These are phyloP conservation scores for Cochlearius cochlearius DNA, from an alignment of 2,113 vertebrate genomes.

Conservation along the genomic window DNA sequence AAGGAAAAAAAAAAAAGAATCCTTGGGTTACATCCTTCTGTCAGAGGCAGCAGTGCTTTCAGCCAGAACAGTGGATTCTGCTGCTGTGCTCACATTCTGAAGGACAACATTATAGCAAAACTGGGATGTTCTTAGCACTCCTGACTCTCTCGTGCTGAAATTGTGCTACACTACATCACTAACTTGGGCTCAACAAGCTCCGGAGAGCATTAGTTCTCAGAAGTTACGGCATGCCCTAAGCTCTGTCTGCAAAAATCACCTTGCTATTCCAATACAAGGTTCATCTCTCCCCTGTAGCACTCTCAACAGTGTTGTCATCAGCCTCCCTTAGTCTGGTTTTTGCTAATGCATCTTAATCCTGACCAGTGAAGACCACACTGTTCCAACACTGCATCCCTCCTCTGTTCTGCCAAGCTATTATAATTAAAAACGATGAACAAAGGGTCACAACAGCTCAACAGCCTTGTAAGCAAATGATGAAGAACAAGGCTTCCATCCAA, in stretches of 20 bases:
- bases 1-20: neutral
- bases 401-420: constrained; percentile 37
- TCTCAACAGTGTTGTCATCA: neutral
- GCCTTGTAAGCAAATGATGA: constrained; percentile 30
- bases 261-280: neutral
- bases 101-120: neutral
- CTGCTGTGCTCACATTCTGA: neutral
- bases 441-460: constrained; percentile 38
- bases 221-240: neutral
- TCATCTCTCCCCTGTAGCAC: neutral
- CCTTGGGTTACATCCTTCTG: neutral
- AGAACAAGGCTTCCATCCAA: constrained; percentile 46
- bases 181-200: neutral
- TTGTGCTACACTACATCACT: neutral
- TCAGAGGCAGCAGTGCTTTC: neutral
- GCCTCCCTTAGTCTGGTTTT: neutral
- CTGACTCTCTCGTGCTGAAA: neutral
- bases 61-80: neutral
- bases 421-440: constrained; percentile 18
- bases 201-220: neutral
- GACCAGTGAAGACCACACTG: neutral
- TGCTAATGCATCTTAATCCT: neutral
- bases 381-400: neutral
- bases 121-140: neutral
- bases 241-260: neutral